A percentile compares a stretch with the other conserved stretches of the same genome.
phyloP scores from a whole-genome alignment of 2,888 invertebrate genomes.

The Drosophila testacea region DNA sequence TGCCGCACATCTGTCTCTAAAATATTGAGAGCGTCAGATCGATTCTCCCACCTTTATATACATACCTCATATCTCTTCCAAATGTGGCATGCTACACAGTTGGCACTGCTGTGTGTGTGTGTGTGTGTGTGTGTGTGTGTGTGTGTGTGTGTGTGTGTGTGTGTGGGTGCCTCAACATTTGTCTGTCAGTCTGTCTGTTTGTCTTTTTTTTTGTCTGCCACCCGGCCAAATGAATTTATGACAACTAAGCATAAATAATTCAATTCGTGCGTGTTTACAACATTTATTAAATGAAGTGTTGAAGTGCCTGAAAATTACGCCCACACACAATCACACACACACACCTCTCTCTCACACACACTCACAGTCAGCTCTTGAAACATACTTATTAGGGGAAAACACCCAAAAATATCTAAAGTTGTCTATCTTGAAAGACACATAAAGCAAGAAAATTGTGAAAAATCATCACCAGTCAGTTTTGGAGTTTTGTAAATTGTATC shows the following conservation, averaged over 20 bases:
- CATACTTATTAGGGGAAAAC: neutral
- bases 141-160: no score
- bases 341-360: constrained; percentile 8
- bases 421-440: constrained; percentile 16
- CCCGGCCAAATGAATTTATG: constrained; percentile 67
- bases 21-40: constrained; percentile 9
- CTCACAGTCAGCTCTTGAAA: neutral
- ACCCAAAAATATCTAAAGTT: constrained; percentile 34
- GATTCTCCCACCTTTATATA: neutral
- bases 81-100: neutral
- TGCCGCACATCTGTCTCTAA: constrained; percentile 50
- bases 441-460: constrained; percentile 4
- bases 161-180: constrained; percentile 3
- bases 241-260: constrained; percentile 70
- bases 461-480: constrained; percentile 11
- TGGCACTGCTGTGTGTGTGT: neutral
- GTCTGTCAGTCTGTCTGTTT: neutral
- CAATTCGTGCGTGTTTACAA: constrained; percentile 67
- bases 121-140: constrained; percentile 7
- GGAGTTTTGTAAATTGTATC: constrained; percentile 18
- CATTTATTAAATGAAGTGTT: constrained; percentile 65
- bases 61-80: neutral
- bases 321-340: constrained; percentile 27
- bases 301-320: constrained; percentile 55
- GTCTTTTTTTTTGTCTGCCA: neutral